Base-by-base conservation (phyloP, 1,140 invertebrate species). In the Chelonus insularis region DNA sequence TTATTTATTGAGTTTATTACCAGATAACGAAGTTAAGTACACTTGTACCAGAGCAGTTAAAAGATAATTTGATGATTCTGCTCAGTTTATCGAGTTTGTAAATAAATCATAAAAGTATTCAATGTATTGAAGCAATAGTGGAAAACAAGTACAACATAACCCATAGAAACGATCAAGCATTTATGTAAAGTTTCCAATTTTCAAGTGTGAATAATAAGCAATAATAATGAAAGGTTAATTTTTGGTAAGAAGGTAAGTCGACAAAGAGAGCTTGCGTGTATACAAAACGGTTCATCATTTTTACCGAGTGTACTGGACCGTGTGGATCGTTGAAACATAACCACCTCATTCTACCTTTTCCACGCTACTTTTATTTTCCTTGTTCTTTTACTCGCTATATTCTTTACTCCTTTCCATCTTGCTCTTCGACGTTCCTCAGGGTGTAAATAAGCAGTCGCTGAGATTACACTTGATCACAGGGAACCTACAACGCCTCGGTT, bases 381-480 rank as follows among this genome's bases (percentile, higher is more conserved):
- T 12, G 50, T 8, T 58, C 43, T 37, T 39, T 55, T 52, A 32
- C 12, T 18, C 34, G 60, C 51, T 66, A 66, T 59, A 59, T 63
- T 54, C 58, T 12, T 32, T 57, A 64, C n/a, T 67, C 65, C 56
- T 65, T 59, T 65, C 25, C 7, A 29, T 29, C 25, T 29, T 29
- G 25, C 25, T 29, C 3, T 29, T 29, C 25, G 25, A 29, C 25
- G 45, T 48, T 58, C 67, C 64, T 59, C 62, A 48, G 71, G 71
- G 70, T 73, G 71, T 73, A 72, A 73, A 73, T 73, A 73, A 72
- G 67, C 71, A 71, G 68, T 69, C 70, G 68, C 65, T 62, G 61
- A 64, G 70, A 73, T 73, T 72, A 69, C 71, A 64, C 65, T 69
- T 73, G 71, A 73, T 72, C 70, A 73, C 71, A 73, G 70, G 71